Base-by-base conservation (phyloP, 1,140 invertebrate genomes). In the Bombus polaris region DNA sequence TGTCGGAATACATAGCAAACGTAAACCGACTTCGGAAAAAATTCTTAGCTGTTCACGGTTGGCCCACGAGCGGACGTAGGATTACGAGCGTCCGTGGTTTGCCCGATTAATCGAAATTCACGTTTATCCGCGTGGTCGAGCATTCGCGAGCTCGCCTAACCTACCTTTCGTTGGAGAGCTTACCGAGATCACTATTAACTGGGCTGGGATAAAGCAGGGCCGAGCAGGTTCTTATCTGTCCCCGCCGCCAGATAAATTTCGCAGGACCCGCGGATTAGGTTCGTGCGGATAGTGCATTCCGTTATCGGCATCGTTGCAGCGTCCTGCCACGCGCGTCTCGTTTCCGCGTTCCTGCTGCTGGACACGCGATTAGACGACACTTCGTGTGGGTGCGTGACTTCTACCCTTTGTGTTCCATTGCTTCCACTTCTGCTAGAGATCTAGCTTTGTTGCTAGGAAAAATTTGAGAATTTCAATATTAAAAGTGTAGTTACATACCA, bases 121-220 rank as follows among this genome's bases (percentile, higher is more conserved):
- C 37, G 81, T 85, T 87, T 59, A 85, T 66, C 68, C 59, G 81
- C 75, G 65, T 57, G 72, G 66, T 44, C 37, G 65, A 37, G n/a
- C 42, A 74, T 74, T 68, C 42, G 76, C 66, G 71, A 72, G 74
- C 18, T 74, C 77, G 65, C 85, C 86, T 83, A 89, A 90, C 88
- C 78, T 84, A 85, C 89, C 89, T 90, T 90, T 90, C 89, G 89
- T 81, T 88, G 76, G 88, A 90, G 89, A 90, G 89, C 89, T 90
- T 90, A 90, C 86, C 79, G 86, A 90, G 89, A 90, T 90, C 89
- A 89, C 89, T 90, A 90, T 90, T 90, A 90, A 90, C 89, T 82
- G 83, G 66, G 59, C 79, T 44, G 68, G 89, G 89, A 90, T 90
- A 90, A 90, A 90, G 86, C 86, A 86, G 79, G 86, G 82, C 83